These are phyloP conservation scores for Druceiella hillmani DNA, from an alignment of 2,888 invertebrate genomes.

Conservation along the genomic window DNA sequence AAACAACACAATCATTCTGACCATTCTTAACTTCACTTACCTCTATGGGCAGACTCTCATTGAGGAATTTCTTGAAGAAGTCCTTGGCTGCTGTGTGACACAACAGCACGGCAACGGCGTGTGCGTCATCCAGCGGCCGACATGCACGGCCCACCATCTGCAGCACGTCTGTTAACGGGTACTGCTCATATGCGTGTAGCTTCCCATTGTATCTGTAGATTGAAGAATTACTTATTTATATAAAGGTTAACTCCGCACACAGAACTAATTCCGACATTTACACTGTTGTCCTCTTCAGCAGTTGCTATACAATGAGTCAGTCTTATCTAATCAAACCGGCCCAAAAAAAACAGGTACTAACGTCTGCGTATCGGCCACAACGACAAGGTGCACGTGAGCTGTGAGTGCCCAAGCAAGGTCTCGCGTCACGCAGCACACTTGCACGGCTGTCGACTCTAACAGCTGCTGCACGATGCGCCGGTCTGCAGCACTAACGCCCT, in stretches of 20 bases:
- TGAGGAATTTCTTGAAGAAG: slow-evolving; percentile 96
- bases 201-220: slow-evolving; percentile 53
- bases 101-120: slow-evolving; percentile 92
- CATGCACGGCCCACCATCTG: slow-evolving; percentile 98
- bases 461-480: slow-evolving; percentile 88
- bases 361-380: slow-evolving; percentile 93
- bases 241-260: no score
- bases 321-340: not conserved
- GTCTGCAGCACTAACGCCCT: slow-evolving; percentile 83
- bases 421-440: slow-evolving; percentile 82
- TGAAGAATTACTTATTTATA: not conserved
- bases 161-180: slow-evolving; percentile 93
- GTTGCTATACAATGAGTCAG: not conserved
- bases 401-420: slow-evolving; percentile 91
- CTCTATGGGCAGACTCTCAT: slow-evolving; percentile 95
- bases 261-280: no score
- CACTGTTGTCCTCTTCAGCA: no score
- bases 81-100: slow-evolving; percentile 98
- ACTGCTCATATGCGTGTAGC: slow-evolving; percentile 88
- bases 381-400: slow-evolving; percentile 87
- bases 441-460: slow-evolving; percentile 88
- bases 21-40: no score
- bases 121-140: slow-evolving; percentile 85
- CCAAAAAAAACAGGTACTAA: no score
- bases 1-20: no score